phyloP scores from a whole-genome alignment of 1,140 invertebrate genomes.

The Whitmania pigra region DNA sequence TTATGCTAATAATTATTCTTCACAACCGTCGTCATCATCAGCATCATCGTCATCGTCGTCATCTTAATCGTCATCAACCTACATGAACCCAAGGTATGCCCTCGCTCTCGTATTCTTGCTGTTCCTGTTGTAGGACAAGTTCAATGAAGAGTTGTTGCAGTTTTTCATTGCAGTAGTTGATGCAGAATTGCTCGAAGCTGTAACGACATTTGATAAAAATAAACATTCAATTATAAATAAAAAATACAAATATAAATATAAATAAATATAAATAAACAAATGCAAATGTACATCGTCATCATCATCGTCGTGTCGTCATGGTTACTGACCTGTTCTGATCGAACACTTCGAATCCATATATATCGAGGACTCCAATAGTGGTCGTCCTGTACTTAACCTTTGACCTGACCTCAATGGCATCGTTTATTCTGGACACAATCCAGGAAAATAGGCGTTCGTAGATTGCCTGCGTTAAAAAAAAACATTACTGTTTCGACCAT shows the following conservation, averaged over 20 bases:
- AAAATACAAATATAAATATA: constrained; percentile 13
- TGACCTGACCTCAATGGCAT: constrained; percentile 51
- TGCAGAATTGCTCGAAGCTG: constrained; percentile 88
- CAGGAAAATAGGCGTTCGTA: constrained; percentile 76
- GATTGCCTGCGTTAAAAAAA: constrained; percentile 33
- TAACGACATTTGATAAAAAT: constrained; percentile 21
- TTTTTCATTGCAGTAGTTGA: constrained; percentile 95
- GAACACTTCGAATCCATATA: constrained; percentile 95
- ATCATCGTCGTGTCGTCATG: constrained; percentile 2
- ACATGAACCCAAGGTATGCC: constrained; percentile 74
- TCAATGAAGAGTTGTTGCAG: constrained; percentile 91
- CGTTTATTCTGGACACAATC: constrained; percentile 60
- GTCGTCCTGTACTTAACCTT: constrained; percentile 32
- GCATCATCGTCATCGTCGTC: too few relatives aligned
- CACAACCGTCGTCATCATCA: too few relatives aligned
- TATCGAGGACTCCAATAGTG: constrained; percentile 86
- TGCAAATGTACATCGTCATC: too few relatives aligned
- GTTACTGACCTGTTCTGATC: constrained; percentile 64
- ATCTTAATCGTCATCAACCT: constrained; percentile 38
- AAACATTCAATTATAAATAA: not conserved
- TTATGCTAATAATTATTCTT: too few relatives aligned
- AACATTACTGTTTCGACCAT: not conserved
- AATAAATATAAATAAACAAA: too few relatives aligned
- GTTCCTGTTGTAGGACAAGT: constrained; percentile 84
- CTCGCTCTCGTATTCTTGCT: constrained; percentile 82